Evolutionary conservation across 2,113 vertebrate species (phyloP), one percentile per base, ranked within the genome.

Genomic region (Athene noctua): DNA sequence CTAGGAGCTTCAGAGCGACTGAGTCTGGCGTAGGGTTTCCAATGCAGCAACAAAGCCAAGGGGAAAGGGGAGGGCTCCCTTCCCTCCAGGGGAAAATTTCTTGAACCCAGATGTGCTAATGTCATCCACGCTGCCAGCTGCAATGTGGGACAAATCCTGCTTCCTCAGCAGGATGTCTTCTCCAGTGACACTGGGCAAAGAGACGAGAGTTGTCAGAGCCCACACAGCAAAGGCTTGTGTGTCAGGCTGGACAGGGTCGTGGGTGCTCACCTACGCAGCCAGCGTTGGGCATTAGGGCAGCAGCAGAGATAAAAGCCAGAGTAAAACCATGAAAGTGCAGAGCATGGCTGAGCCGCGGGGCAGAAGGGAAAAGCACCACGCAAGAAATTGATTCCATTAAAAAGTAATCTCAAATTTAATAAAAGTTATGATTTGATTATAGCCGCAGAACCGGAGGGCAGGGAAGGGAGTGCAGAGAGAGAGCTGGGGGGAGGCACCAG

Each of bases 361-460:
- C 98, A 98, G 97, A 93, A 98, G 94, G 95, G 97, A 97, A 91
- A 98, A 96, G 96, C 98, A 96, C 96, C 96, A 74, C 91, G 82
- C 97, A 97, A 98, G 98, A 98, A 98, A 98, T 98, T 98, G 98
- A 98, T 98, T 98, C 98, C 97, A 98, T 98, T 98, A 98, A 98
- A 98, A 98, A 98, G 97, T 98, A 98, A 98, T 98, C 98, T 98
- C 97, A 96, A 98, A 98, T 98, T 98, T 98, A 98, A 98, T 98
- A 98, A 98, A 98, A 98, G 97, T 98, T 98, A 97, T 97, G 97
- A 98, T 98, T 98, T 98, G 97, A 98, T 98, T 98, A 98, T 92
- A 98, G 96, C 97, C 15, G 74, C 47, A 96, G 97, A 98, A 98
- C 97, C 93, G 78, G 94, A 97, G 98, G 98, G 97, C 97, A 98